Evolutionary conservation across 2,797 vertebrate genomes (phyloP).

Genomic region (Hydrolagus colliei): DNA sequence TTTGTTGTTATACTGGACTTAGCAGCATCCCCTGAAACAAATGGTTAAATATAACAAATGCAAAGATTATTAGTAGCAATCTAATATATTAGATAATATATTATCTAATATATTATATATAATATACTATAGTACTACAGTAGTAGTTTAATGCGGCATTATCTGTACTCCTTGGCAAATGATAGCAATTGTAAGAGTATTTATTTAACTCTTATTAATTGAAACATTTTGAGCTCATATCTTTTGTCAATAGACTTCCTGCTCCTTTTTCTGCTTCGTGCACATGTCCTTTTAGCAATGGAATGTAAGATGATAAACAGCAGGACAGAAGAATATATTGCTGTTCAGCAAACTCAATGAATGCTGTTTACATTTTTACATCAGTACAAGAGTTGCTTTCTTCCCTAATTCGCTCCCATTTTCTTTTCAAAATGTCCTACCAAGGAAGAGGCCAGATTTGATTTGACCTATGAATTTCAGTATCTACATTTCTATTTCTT

Average conservation of each 20-base stretch:
- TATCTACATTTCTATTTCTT: not conserved
- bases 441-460: not conserved
- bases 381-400: not conserved
- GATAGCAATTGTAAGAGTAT: constrained; percentile 1
- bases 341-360: not conserved
- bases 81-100: no score
- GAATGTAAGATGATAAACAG: not conserved
- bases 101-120: no score
- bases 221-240: not conserved
- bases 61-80: not conserved
- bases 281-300: not conserved
- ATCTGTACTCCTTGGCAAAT: not conserved
- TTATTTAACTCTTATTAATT: not conserved
- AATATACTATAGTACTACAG: no score
- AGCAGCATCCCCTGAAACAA: not conserved
- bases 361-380: not conserved
- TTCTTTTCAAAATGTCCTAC: no score
- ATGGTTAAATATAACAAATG: not conserved
- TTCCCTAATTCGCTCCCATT: not conserved
- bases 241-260: not conserved
- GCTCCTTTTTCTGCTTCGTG: not conserved
- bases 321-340: not conserved
- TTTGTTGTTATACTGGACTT: not conserved
- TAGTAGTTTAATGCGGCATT: not conserved
- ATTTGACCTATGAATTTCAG: not conserved